Evolutionary conservation across 53 echinoderm and acorn worm species (phyloP), one percentile per base, ranked within the genome.

Genomic region (Echinometra lucunter): DNA sequence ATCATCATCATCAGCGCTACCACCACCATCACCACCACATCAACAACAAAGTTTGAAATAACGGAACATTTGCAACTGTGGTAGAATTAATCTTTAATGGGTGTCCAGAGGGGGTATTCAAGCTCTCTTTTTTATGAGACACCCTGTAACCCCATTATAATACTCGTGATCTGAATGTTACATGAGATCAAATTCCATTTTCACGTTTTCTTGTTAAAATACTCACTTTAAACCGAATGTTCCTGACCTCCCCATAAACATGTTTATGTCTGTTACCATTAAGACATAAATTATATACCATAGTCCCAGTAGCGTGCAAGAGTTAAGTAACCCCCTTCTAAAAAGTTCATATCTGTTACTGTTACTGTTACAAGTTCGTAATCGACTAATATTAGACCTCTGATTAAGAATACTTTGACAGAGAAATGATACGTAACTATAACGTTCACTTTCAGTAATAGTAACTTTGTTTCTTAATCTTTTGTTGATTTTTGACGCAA

Each of bases 221-320:
- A 13, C 85, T 85, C 85, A 85, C 85, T 85, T 85, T 85, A 47
- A 85, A 85, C 28, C 85, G 85, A 85, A 85, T 85, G 85, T 85
- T 85, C 49, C 85, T 85, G 85, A 85, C 85, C 85, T 85, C 18
- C 58, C 58, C 89, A 89, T 89, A 89, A 89, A 89, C 89, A 89
- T 89, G 57, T 89, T 89, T 89, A 60, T 89, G 38, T 58, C 32
- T 58, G 16, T 6, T 60, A 49, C 12, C 49, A 85, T 85, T 85
- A 49, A 85, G 85, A 85, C 45, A 85, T 85, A 85, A 85, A 85
- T 85, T 49, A 85, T 2, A 85, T 28, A 27, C 49, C 16, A 1
- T 9, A n/a, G 6, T 53, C n/a, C 38, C 42, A 19, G 42, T 78
- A 78, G 78, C 78, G 78, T 78, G 78, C 78, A 23, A 78, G 42